These are phyloP conservation scores for Caranx melampygus DNA, from an alignment of 2,113 vertebrate genomes.

Conservation along the genomic window DNA sequence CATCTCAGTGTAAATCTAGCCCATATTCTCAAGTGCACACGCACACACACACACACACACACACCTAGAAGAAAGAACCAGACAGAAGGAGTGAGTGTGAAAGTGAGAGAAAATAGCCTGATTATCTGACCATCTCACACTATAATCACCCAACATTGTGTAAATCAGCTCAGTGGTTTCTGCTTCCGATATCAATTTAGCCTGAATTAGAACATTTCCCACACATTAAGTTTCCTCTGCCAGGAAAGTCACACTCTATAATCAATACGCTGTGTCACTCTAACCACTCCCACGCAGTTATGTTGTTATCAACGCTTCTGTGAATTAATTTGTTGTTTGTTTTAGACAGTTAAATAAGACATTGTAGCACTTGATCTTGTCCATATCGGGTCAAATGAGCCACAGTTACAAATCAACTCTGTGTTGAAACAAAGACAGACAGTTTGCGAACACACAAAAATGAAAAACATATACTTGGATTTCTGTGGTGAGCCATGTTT, in stretches of 20 bases:
- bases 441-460: slow-evolving; percentile 8
- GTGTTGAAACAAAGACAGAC: slow-evolving; percentile 3
- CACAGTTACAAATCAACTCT: neutral
- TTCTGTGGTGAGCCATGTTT: neutral
- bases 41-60: too few relatives aligned
- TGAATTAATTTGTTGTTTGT: slow-evolving; percentile 28
- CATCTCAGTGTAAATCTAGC: slow-evolving; percentile 40
- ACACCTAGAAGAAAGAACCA: neutral
- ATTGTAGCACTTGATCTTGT: neutral
- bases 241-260: slow-evolving; percentile 18
- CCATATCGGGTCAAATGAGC: neutral
- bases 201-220: slow-evolving; percentile 31
- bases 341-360: slow-evolving; percentile 14
- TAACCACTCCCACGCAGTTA: slow-evolving; percentile 29
- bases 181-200: slow-evolving; percentile 31
- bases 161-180: slow-evolving; percentile 37
- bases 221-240: slow-evolving; percentile 21
- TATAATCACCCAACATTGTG: slow-evolving; percentile 50
- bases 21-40: neutral
- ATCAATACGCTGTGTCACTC: slow-evolving; percentile 23
- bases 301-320: slow-evolving; percentile 13
- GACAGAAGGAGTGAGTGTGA: slow-evolving; percentile 2
- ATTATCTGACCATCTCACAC: slow-evolving; percentile 55
- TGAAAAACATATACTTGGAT: slow-evolving; percentile 4
- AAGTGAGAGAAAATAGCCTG: slow-evolving; percentile 22